Base-by-base conservation (phyloP, 2,797 vertebrate species). In the Calcarius lapponicus region DNA sequence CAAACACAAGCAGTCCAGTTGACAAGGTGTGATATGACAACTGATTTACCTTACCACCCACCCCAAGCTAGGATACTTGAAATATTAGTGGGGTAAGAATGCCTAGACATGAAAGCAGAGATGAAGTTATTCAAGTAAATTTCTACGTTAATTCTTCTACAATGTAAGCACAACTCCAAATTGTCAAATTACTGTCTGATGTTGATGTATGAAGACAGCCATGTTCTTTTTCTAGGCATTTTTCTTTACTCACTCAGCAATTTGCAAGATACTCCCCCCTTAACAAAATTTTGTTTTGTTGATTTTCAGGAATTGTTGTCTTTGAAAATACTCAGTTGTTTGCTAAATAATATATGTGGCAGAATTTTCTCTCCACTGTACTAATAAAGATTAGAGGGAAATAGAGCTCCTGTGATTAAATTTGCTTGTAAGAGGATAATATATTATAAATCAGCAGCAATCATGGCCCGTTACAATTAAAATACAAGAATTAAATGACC, bases 381-480 rank as follows among this genome's bases (percentile, higher is more conserved):
- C 12, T 74, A 71, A 80, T 82, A 38, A 91, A 80, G 72, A 85
- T 91, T 91, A 83, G 60, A 76, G 42, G 51, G 48, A 91, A 95
- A 83, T n/a, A 74, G 80, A 91, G 22, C 65, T 79, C 21, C 38
- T 71, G 42, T 90, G 94, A 96, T 95, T 96, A 95, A 80, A 95
- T 95, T 82, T 93, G 42, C 31, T 80, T 60, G 32, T 95, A 95
- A 95, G 94, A 96, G 91, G 66, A 95, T 86, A 95, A 81, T 32
- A 50, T 31, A 36, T 64, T 79, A 58, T 75, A 92, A 88, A 92
- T 65, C 85, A 91, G 61, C 28, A 83, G 71, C 61, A 86, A 75
- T 80, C 90, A 92, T 48, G 31, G 42, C 47, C 61, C n/a, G 26
- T 78, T 83, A 78, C 32, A 85, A 91, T 93, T 93, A 89, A 89